Evolutionary conservation across 2,888 invertebrate species (phyloP).

Genomic region (Orgyia antiqua): DNA sequence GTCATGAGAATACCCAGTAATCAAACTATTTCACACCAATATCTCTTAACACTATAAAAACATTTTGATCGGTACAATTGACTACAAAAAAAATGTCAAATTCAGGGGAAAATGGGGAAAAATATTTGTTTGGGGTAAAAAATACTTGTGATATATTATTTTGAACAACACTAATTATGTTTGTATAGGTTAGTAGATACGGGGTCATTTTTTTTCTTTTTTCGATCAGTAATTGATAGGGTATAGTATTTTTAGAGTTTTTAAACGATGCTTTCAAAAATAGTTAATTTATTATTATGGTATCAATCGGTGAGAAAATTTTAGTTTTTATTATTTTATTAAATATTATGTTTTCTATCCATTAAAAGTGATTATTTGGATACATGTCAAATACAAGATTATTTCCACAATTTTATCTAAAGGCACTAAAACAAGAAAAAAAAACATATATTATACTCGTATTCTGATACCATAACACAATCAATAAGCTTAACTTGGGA

Average conservation of each 20-base stretch:
- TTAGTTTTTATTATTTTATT: constrained; percentile 23
- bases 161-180: constrained; percentile 69
- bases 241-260: constrained; percentile 45
- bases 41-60: constrained; percentile 58
- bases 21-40: constrained; percentile 57
- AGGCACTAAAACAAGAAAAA: too few species aligned
- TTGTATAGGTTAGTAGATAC: constrained; percentile 59
- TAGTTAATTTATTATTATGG: constrained; percentile 38
- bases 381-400: too few species aligned
- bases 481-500: too few species aligned
- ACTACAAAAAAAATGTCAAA: constrained; percentile 48
- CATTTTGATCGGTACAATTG: constrained; percentile 52
- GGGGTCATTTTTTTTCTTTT: constrained; percentile 45
- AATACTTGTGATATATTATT: constrained; percentile 47
- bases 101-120: constrained; percentile 61
- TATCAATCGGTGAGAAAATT: constrained; percentile 38
- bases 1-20: constrained; percentile 49
- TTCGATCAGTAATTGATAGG: constrained; percentile 44
- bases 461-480: too few species aligned
- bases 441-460: too few species aligned
- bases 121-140: constrained; percentile 73
- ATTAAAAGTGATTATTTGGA: too few species aligned
- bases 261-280: constrained; percentile 32
- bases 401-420: too few species aligned
- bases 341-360: too few species aligned